Evolutionary conservation across 2,797 vertebrate species (phyloP).

Genomic region (Microctenopoma lineatum): DNA sequence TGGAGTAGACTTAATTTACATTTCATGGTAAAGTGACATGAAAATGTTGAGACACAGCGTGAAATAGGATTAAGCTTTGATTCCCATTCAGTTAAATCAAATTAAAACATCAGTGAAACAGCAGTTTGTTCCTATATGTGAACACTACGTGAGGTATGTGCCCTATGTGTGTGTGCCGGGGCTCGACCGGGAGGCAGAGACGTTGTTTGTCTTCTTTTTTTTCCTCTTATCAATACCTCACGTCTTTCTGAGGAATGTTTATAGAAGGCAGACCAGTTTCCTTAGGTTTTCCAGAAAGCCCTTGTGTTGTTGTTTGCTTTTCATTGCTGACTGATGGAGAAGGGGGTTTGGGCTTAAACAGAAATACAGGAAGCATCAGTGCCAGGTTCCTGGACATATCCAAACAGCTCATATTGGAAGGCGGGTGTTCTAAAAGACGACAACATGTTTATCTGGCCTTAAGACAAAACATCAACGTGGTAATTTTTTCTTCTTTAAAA

Average conservation of each 20-base stretch:
- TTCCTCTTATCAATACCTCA: conserved; percentile 69
- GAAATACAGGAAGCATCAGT: conserved; percentile 73
- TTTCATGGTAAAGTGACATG: not conserved
- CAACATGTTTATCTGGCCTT: conserved; percentile 25
- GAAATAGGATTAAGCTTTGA: conserved; percentile 9
- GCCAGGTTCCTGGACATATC: conserved; percentile 44
- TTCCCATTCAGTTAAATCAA: not conserved
- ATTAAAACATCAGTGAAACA: conserved; percentile 9
- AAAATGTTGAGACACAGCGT: not conserved
- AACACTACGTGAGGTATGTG: conserved; percentile 75
- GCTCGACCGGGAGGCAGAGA: conserved; percentile 32
- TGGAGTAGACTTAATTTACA: not conserved
- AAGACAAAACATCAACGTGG: not conserved
- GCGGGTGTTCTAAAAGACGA: conserved; percentile 11
- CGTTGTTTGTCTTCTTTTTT: conserved; percentile 40
- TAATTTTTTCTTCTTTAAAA: not conserved
- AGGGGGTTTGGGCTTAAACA: conserved; percentile 56
- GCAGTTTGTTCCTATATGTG: conserved; percentile 42
- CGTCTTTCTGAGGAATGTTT: conserved; percentile 78
- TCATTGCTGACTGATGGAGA: conserved; percentile 77
- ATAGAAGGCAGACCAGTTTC: conserved; percentile 78
- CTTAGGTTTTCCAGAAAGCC: conserved; percentile 64
- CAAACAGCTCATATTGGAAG: conserved; percentile 2
- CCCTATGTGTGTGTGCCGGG: conserved; percentile 41
- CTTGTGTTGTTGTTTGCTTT: conserved; percentile 77